Conservation (phyloP, 1,140 invertebrate genomes). For the Zaprionus ornatus region DNA sequence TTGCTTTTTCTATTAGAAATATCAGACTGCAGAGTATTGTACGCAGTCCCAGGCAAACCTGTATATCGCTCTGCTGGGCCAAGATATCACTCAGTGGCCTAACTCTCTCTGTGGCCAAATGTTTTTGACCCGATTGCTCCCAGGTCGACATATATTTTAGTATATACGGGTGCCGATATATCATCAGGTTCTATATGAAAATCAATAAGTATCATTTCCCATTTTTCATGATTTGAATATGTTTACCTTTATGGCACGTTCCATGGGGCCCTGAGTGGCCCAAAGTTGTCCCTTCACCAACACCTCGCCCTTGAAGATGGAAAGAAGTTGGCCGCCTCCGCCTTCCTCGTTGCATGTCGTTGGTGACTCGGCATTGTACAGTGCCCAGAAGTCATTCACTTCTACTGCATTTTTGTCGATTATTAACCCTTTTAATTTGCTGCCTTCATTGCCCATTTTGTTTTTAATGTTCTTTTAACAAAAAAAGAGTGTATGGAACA, state of each 20-base stretch:
- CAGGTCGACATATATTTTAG: slow-evolving; percentile 91
- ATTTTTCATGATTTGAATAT: background rate
- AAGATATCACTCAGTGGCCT: slow-evolving; percentile 88
- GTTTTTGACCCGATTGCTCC: slow-evolving; percentile 89
- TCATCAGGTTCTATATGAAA: slow-evolving; percentile 89
- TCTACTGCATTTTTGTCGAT: slow-evolving; percentile 90
- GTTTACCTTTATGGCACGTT: slow-evolving; percentile 89
- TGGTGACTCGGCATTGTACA: slow-evolving; percentile 88
- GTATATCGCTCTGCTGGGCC: slow-evolving; percentile 87
- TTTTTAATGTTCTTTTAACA: slow-evolving; percentile 18
- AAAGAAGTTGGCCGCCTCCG: slow-evolving; percentile 87
- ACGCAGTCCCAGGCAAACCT: slow-evolving; percentile 91
- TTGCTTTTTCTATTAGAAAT: slow-evolving; percentile 91
- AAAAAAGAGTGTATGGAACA: slow-evolving; percentile 27
- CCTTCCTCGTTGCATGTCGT: slow-evolving; percentile 85
- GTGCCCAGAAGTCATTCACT: slow-evolving; percentile 90
- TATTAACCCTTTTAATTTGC: slow-evolving; percentile 88
- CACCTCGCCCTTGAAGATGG: slow-evolving; percentile 89
- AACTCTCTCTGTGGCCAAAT: slow-evolving; percentile 91
- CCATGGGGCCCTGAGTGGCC: slow-evolving; percentile 87
- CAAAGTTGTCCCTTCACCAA: slow-evolving; percentile 87
- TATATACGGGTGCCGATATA: slow-evolving; percentile 92
- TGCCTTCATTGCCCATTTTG: slow-evolving; percentile 90
- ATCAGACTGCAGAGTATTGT: slow-evolving; percentile 90
- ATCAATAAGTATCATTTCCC: background rate